Percentiles rank a stretch among this genome's conserved stretches.
Conservation (phyloP, 2,797 vertebrate genomes). For the Gambelia wislizenii region DNA sequence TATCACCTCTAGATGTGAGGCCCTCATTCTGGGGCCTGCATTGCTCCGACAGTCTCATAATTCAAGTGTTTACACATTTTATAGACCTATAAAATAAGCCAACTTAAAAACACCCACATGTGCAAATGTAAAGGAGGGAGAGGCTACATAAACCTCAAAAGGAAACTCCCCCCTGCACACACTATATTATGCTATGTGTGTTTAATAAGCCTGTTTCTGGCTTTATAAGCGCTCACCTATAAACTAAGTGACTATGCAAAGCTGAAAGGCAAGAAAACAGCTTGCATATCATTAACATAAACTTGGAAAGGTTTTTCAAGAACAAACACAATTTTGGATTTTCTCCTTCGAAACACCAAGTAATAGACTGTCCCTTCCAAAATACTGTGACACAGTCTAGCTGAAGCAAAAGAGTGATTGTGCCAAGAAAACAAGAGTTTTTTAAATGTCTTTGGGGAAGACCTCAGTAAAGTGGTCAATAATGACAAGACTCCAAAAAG, state of each 20-base stretch:
- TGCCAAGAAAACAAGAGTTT: neutral
- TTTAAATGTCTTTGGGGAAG: neutral
- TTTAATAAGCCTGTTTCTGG: conserved; percentile 50
- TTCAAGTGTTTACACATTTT: conserved; percentile 57
- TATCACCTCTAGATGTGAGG: neutral
- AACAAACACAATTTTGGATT: conserved; percentile 39
- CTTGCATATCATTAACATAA: conserved; percentile 16
- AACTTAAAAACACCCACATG: conserved; percentile 2
- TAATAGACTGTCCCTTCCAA: neutral
- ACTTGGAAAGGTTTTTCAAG: neutral
- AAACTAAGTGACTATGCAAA: neutral
- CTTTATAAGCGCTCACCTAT: conserved; percentile 39
- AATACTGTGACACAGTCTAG: neutral
- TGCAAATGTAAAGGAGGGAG: conserved; percentile 29
- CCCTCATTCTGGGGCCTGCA: neutral
- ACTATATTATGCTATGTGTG: conserved; percentile 45
- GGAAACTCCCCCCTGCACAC: conserved; percentile 35
- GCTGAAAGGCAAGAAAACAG: conserved; percentile 46
- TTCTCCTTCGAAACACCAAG: neutral
- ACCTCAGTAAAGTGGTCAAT: neutral
- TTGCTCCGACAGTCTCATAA: neutral
- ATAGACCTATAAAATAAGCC: conserved; percentile 42
- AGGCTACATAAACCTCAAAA: conserved; percentile 12
- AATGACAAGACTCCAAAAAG: neutral
- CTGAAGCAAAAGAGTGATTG: neutral